Conservation (phyloP, 2,888 invertebrate species). For the Lutraria lutraria region DNA sequence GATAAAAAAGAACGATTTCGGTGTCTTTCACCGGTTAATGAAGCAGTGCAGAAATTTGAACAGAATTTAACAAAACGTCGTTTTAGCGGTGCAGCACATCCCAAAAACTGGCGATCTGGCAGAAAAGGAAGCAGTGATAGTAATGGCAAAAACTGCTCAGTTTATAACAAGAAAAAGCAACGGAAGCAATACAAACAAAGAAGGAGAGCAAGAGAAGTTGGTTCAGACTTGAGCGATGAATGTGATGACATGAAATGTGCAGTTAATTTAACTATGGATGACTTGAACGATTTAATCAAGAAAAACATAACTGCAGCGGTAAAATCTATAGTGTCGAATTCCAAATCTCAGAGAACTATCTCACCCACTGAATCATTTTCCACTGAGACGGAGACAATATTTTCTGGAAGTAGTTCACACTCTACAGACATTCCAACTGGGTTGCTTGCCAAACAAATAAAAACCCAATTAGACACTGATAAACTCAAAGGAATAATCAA, state of each 20-base stretch:
- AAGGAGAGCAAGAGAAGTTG: slow-evolving; percentile 24
- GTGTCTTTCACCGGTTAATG: slow-evolving; percentile 18
- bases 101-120: not conserved
- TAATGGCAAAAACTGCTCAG: slow-evolving; percentile 19
- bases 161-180: slow-evolving; percentile 34
- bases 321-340: slow-evolving; percentile 54
- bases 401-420: slow-evolving; percentile 64
- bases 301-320: slow-evolving; percentile 63
- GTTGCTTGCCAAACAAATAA: slow-evolving; percentile 61
- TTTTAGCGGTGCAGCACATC: slow-evolving; percentile 13
- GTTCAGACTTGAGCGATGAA: slow-evolving; percentile 54
- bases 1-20: not conserved
- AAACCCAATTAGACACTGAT: slow-evolving; percentile 61
- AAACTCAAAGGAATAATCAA: slow-evolving; percentile 53
- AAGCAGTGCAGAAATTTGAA: slow-evolving; percentile 39
- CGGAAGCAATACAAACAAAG: slow-evolving; percentile 48
- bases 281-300: slow-evolving; percentile 61
- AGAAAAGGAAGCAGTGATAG: slow-evolving; percentile 13
- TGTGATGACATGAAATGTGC: slow-evolving; percentile 46
- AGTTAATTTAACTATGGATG: slow-evolving; percentile 64
- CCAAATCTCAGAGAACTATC: slow-evolving; percentile 21
- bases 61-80: slow-evolving; percentile 41
- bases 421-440: slow-evolving; percentile 61
- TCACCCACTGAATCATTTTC: slow-evolving; percentile 61
- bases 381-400: slow-evolving; percentile 68